Evolutionary conservation across 2,797 vertebrate species (phyloP), one percentile per base, ranked within the genome.

Genomic region (Chelon auratus): DNA sequence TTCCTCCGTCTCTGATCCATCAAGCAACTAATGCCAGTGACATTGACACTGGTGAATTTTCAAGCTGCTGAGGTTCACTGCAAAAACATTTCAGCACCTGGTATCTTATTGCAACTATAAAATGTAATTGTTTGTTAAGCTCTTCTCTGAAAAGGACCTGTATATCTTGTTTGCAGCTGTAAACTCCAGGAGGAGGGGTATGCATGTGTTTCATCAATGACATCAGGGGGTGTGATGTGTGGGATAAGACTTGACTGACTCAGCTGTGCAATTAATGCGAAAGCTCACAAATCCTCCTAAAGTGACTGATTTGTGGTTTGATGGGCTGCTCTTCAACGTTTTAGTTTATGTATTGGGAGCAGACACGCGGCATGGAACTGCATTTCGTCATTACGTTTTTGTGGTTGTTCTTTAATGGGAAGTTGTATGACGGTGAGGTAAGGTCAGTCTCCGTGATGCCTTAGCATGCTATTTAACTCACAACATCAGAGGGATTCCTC

Each of bases 381-480:
- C 24, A 51, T 22, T 33, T 67, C 12, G 1, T 56, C 58, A 48
- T 47, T 57, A 47, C n/a, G 61, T 52, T 47, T 62, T 48, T 1
- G 12, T 54, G 48, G 43, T 59, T 30, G 17, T 52, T 12, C 14
- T 77, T 74, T 81, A 71, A 77, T 62, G 33, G 61, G 50, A 61
- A 70, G 64, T 67, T 37, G 57, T 70, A 2, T 47, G 26, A 62
- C 54, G 73, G 51, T 73, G 79, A 81, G 66, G 61, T 83, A 57
- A 86, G 69, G 75, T 68, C 65, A 57, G 51, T 26, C 36, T 73
- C 45, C 20, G 62, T 18, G 5, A 15, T 1, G 62, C 58, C 39
- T 51, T 5, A 50, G 69, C 54, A 79, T 81, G 71, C 81, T 70
- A 70, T 75, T 83, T 82, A 62, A 76, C 78, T 78, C 69, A 71